Base-by-base conservation (phyloP, 2,888 invertebrate species). In the Eudasyphora cyanicolor region DNA sequence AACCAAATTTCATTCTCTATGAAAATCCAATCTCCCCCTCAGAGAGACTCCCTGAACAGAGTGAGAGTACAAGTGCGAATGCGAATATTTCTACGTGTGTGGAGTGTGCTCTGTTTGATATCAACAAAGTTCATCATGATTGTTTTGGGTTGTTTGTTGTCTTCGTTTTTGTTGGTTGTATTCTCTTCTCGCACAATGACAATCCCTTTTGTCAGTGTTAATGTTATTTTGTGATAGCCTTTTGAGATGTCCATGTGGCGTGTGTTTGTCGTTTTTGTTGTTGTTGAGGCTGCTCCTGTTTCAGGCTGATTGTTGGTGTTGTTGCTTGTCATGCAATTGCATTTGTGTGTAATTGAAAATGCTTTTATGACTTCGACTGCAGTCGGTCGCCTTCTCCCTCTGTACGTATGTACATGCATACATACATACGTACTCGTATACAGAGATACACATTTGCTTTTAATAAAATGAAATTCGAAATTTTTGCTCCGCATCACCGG, bases 311-410 rank as follows among this genome's bases (percentile, higher is more conserved):
- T 86, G 79, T 85, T 85, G 86, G 80, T 87, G 85, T 86, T 87
- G 73, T 88, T 88, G 87, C 84, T 87, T 84, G 87, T 87, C 85
- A 88, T 87, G 88, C 89, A 88, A 87, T 89, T 89, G 87, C 89
- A 87, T 69, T 51, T 60, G 62, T 54, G 45, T 62, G 76, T 32
- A 19, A 76, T 70, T 64, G 38, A 82, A 82, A 78, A 71, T 79
- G 82, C 78, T 85, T 79, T 82, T 78, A 69, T 82, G 49, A 69
- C 62, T 69, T 73, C 19, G 57, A 45, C 76, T 71, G 76, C 76
- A 82, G 71, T 71, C 45, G 67, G 32, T 64, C 35, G 38, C 62
- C 17, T 10, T 17, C 6, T 27, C 38, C 12, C 2, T 38, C 10
- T 10, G 12, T 45, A 5, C 14, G 45, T 45, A n/a, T 45, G 45